A percentile compares a stretch with the other conserved stretches of the same genome.
phyloP scores from a whole-genome alignment of 2,797 vertebrate genomes.

The Leptoclinus maculatus region DNA sequence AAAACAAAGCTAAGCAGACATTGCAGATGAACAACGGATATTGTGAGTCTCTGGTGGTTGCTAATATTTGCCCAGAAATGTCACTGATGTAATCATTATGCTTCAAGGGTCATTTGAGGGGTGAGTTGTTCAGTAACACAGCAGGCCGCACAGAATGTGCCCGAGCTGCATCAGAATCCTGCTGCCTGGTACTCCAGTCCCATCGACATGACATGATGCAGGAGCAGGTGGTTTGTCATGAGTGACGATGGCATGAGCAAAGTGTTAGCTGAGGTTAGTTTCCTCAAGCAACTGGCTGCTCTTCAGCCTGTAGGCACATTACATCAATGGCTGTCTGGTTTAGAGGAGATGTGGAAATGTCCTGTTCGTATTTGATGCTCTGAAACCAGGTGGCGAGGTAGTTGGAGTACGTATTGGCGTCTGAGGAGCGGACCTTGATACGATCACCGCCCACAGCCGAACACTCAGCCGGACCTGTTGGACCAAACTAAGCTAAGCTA shows the following conservation, averaged over 20 bases:
- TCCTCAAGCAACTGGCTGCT: conserved; percentile 38
- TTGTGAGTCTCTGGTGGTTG: conserved; percentile 32
- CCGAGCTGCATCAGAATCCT: conserved; percentile 19
- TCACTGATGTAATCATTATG: conserved; percentile 46
- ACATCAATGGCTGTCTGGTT: conserved; percentile 9
- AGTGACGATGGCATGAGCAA: conserved; percentile 41
- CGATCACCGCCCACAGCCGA: not conserved
- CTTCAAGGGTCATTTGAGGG: conserved; percentile 36
- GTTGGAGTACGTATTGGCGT: not conserved
- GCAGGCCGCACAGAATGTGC: conserved; percentile 31
- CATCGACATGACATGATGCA: conserved; percentile 30
- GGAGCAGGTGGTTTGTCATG: conserved; percentile 64
- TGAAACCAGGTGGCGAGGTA: not conserved
- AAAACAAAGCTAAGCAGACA: not conserved
- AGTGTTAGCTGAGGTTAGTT: conserved; percentile 38
- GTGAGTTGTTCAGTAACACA: conserved; percentile 36
- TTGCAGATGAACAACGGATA: conserved; percentile 28
- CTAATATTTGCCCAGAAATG: conserved; percentile 51
- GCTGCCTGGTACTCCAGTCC: conserved; percentile 35
- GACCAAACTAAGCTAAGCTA: not conserved
- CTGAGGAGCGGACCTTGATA: not conserved
- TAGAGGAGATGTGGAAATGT: not conserved
- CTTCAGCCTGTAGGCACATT: conserved; percentile 18
- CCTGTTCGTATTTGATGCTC: not conserved
- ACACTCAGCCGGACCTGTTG: not conserved